A percentile compares a stretch with the other conserved stretches of the same genome.
phyloP scores from a whole-genome alignment of 2,113 vertebrate species.

The Cavia aperea region DNA sequence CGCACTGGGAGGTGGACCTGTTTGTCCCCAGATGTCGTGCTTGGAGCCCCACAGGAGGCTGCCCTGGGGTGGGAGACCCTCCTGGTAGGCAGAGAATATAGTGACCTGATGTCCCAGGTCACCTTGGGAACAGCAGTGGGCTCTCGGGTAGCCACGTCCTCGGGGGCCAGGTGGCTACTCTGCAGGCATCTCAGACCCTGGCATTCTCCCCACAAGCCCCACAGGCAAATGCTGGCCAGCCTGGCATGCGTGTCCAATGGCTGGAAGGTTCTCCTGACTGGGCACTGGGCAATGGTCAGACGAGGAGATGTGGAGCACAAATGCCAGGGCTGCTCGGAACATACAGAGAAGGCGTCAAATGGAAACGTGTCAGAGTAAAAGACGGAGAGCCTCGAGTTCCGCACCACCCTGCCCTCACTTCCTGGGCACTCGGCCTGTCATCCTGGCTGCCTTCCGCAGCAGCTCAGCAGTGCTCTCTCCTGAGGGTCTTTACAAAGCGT shows the following conservation, averaged over 20 bases:
- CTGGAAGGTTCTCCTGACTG: not conserved
- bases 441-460: not conserved
- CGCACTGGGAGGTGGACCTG: not conserved
- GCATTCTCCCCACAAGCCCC: accelerated
- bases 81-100: not conserved
- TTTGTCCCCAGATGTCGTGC: not conserved
- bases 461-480: not conserved
- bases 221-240: accelerated
- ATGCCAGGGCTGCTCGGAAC: too few species aligned
- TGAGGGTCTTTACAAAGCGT: not conserved
- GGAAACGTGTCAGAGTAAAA: not conserved
- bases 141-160: not conserved
- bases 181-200: accelerated
- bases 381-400: not conserved
- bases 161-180: accelerated
- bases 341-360: not conserved
- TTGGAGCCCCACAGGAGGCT: accelerated
- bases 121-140: not conserved
- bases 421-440: not conserved
- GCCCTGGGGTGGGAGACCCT: accelerated
- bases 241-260: not conserved
- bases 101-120: not conserved
- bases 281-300: not conserved
- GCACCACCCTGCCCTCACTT: not conserved
- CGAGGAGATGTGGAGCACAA: not conserved